phyloP scores from a whole-genome alignment of 2,888 invertebrate species.

The Griposia aprilina region DNA sequence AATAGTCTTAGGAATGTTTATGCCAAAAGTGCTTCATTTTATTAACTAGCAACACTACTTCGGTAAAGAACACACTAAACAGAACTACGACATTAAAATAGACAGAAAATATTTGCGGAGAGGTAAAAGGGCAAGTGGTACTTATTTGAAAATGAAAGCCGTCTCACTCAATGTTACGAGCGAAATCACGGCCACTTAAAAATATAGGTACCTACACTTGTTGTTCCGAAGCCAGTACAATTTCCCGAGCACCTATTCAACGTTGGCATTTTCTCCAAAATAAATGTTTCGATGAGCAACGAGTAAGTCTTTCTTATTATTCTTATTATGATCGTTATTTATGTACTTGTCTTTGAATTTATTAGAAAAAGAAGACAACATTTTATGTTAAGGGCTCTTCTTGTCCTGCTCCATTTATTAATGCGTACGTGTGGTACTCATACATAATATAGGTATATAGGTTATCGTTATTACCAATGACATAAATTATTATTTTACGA shows the following conservation, averaged over 20 bases:
- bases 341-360: conserved; percentile 42
- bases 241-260: conserved; percentile 73
- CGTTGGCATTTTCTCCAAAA: conserved; percentile 73
- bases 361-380: conserved; percentile 10
- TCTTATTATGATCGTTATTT: conserved; percentile 60
- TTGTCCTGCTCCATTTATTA: background rate
- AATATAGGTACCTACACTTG: conserved; percentile 64
- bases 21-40: background rate
- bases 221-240: conserved; percentile 70
- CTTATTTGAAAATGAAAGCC: conserved; percentile 71
- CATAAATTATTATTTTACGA: conserved; percentile 31
- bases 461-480: conserved; percentile 10
- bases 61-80: conserved; percentile 6
- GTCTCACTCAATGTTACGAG: conserved; percentile 72
- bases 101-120: conserved; percentile 70
- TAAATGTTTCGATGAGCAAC: conserved; percentile 71
- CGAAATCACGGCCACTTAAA: conserved; percentile 74
- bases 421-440: background rate
- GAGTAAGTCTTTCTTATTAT: conserved; percentile 53
- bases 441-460: too few relatives aligned
- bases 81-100: conserved; percentile 41
- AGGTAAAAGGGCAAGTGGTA: conserved; percentile 68
- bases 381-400: background rate
- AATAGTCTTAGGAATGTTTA: background rate
- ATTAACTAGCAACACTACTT: conserved; percentile 7